These are phyloP conservation scores for Aldrovandia affinis DNA, from an alignment of 2,797 vertebrate genomes.

Conservation along the genomic window DNA sequence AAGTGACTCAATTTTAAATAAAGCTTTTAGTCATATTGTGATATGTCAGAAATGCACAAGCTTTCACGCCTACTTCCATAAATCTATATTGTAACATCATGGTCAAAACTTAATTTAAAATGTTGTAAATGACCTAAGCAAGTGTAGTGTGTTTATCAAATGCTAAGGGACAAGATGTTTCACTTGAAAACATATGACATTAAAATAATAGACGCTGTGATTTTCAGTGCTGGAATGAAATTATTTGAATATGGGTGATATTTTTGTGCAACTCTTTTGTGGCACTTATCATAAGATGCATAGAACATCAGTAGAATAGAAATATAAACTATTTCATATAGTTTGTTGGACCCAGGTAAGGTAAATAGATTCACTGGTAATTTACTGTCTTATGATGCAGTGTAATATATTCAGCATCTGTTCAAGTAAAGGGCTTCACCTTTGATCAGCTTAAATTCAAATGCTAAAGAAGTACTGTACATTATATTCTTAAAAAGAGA, in stretches of 20 bases:
- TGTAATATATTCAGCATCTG: no score
- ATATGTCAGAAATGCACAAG: background rate
- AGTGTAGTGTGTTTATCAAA: background rate
- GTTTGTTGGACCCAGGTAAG: background rate
- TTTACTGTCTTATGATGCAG: no score
- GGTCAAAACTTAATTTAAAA: background rate
- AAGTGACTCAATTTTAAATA: background rate
- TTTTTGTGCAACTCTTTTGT: background rate
- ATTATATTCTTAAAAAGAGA: background rate
- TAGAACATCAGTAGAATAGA: background rate
- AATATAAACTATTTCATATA: background rate
- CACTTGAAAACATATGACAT: background rate
- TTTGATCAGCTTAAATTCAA: background rate
- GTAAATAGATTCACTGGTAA: no score
- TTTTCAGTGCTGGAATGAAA: background rate
- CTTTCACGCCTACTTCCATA: background rate
- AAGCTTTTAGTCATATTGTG: background rate
- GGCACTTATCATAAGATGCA: background rate
- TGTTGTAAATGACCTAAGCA: background rate
- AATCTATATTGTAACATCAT: background rate
- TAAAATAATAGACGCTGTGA: background rate
- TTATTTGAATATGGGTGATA: background rate
- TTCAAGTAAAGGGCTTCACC: background rate
- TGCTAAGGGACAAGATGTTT: background rate
- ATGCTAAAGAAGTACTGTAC: background rate